Base-by-base conservation (phyloP, 2,888 invertebrate genomes). In the Meiosimyza decipiens region DNA sequence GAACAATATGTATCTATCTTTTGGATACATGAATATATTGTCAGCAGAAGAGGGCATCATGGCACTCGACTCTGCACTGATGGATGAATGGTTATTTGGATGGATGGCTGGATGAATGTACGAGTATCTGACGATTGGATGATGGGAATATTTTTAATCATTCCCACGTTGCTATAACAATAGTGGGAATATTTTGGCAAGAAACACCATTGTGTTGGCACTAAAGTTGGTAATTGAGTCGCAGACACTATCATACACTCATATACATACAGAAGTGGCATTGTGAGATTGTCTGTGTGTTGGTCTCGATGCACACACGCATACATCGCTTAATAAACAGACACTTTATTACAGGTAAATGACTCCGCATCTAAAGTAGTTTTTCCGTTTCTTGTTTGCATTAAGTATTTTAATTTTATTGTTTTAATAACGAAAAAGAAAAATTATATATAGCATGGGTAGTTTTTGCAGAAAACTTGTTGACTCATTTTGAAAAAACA, bases 141-240 rank as follows among this genome's bases (percentile, higher is more conserved):
- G 73, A 74, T 57, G 52, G 71, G 73, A 77, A 77, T 76, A 77
- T 76, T 40, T 40, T 76, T 75, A 77, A 76, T 75, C 71, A 75
- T 77, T 77, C 77, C 76, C 77, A 77, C 77, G 76, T 76, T 76
- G 74, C 76, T 73, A 71, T 40, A 75, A 77, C 77, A 77, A 77
- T 77, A 75, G 76, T 77, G 77, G 73, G 77, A 77, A 77, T 64
- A 75, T 76, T 76, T 75, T 60, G 74, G 74, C 62, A 63, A 50
- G 28, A 28, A 69, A 76, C 76, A 71, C 74, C 76, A 77, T 77
- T 77, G 77, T 40, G 40, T 40, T 40, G 40, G 76, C 47, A 71
- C 69, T 71, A 72, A 75, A 75, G 72, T 75, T 74, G 67, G 76
- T 77, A 75, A 76, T 74, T 76, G 76, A 73, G 71, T 76, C 71